A percentile compares a stretch with the other conserved stretches of the same genome.
These are phyloP conservation scores for Protaetia brevitarsis DNA, from an alignment of 1,140 invertebrate genomes.

Conservation along the genomic window DNA sequence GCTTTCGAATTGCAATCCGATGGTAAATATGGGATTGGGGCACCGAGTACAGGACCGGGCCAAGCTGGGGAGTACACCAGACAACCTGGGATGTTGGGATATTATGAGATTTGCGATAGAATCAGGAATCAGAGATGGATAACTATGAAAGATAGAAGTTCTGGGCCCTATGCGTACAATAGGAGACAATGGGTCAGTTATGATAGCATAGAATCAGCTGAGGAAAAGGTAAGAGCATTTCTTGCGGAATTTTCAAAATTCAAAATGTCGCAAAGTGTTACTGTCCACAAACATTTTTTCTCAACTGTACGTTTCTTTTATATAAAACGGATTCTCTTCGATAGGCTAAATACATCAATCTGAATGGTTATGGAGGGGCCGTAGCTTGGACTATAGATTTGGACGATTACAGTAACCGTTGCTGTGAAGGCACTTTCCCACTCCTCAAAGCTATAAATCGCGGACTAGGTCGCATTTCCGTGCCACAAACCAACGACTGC, in stretches of 20 bases:
- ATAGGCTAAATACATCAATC: slow-evolving; percentile 69
- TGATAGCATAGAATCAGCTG: slow-evolving; percentile 75
- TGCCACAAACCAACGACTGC: slow-evolving; percentile 58
- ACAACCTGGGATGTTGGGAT: slow-evolving; percentile 86
- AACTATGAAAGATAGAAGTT: slow-evolving; percentile 52
- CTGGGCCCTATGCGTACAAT: slow-evolving; percentile 75
- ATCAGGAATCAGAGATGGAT: slow-evolving; percentile 61
- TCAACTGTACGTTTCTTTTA: no score
- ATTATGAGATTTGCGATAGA: slow-evolving; percentile 85
- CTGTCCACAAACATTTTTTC: no score
- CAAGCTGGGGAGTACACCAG: slow-evolving; percentile 77
- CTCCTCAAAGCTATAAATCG: slow-evolving; percentile 70
- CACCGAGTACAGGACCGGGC: slow-evolving; percentile 65
- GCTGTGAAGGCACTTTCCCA: slow-evolving; percentile 74
- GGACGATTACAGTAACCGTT: slow-evolving; percentile 82
- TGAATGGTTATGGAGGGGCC: slow-evolving; percentile 71
- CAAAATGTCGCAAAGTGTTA: no score
- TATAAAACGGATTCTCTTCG: no score
- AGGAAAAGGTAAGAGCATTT: slow-evolving; percentile 62
- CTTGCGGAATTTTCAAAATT: neutral
- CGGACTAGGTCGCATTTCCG: slow-evolving; percentile 65
- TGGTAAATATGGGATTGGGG: slow-evolving; percentile 50
- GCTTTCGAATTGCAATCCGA: slow-evolving; percentile 68
- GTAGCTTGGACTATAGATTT: slow-evolving; percentile 90
- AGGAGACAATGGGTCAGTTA: slow-evolving; percentile 89